These are phyloP conservation scores for Nycteola revayana DNA, from an alignment of 2,888 invertebrate genomes.

Conservation along the genomic window DNA sequence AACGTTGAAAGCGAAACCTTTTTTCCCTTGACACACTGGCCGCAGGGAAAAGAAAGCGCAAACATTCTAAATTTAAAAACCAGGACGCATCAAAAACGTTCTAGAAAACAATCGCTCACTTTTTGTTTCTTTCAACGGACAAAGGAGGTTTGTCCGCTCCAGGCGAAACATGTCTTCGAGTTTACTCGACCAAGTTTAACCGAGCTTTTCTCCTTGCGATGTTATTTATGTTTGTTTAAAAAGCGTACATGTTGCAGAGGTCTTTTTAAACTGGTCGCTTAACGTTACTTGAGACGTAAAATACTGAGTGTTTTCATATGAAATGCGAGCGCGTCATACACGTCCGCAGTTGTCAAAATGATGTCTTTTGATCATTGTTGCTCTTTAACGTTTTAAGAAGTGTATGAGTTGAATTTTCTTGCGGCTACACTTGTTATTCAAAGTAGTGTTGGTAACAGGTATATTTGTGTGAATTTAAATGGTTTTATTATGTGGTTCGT, in stretches of 20 bases:
- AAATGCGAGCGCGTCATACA: slow-evolving; percentile 50
- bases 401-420: neutral
- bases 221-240: slow-evolving; percentile 25
- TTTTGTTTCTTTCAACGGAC: slow-evolving; percentile 58
- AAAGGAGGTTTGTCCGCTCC: slow-evolving; percentile 60
- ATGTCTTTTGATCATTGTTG: slow-evolving; percentile 51
- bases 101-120: slow-evolving; percentile 66
- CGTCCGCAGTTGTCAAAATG: slow-evolving; percentile 52
- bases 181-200: slow-evolving; percentile 39
- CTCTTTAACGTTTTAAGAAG: slow-evolving; percentile 19
- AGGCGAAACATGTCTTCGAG: slow-evolving; percentile 59
- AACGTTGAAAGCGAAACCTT: slow-evolving; percentile 1
- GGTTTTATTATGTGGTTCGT: too few species aligned
- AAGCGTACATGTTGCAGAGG: slow-evolving; percentile 27
- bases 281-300: slow-evolving; percentile 55
- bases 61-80: slow-evolving; percentile 36
- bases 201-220: slow-evolving; percentile 36
- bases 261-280: slow-evolving; percentile 54
- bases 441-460: too few species aligned
- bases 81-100: slow-evolving; percentile 45
- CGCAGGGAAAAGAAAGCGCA: slow-evolving; percentile 17
- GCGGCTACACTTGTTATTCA: too few species aligned
- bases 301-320: slow-evolving; percentile 59
- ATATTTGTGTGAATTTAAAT: too few species aligned
- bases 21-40: slow-evolving; percentile 28